Base-by-base conservation (phyloP, 2,888 invertebrate species). In the Tanypteryx hageni region DNA sequence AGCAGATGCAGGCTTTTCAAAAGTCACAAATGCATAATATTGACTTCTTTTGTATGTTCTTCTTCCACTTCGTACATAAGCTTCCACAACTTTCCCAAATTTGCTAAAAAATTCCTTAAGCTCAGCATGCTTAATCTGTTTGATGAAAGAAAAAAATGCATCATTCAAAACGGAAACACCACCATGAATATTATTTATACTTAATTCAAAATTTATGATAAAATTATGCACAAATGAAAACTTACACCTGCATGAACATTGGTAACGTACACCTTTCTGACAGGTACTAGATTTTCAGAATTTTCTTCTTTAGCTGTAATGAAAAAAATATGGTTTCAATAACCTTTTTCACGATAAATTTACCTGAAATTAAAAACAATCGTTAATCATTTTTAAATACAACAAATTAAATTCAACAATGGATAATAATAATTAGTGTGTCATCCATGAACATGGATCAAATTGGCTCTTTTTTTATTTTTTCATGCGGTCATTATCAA, bases 11-110 rank as follows among this genome's bases (percentile, higher is more conserved):
- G 89, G 18, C 14, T 31, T 68, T 44, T 89, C 89, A 59, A 89
- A 89, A 0, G 89, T 89, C 68, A 89, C 89, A 68, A 89, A 89
- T 9, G 89, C 89, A 89, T 89, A 89, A 56, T 89, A 89, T 8
- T 89, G 89, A 89, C 44, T 89, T 27, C 89, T 89, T 31, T 64
- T 59, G 4, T 7, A 3, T 16, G 89, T 89, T 89, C 44, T 61
- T 68, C 89, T 64, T 14, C 68, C 89, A 89, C 89, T 64, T 9
- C 89, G 61, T 9, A 89, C 18, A 56, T 89, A 31, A 0, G 89
- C 89, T 27, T 89, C 89, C 4, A 18, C 44, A n/a, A 89, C 89
- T 10, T 10, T 31, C 0, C 89, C 89, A 89, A 89, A 89, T 44
- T 89, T 89, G 44, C 89, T 89, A 44, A 89, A 89, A 44, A 89